A percentile compares a stretch with the other conserved stretches of the same genome.
Evolutionary conservation across 2,888 invertebrate species (phyloP).

Genomic region (Nephrotoma guestfalica): DNA sequence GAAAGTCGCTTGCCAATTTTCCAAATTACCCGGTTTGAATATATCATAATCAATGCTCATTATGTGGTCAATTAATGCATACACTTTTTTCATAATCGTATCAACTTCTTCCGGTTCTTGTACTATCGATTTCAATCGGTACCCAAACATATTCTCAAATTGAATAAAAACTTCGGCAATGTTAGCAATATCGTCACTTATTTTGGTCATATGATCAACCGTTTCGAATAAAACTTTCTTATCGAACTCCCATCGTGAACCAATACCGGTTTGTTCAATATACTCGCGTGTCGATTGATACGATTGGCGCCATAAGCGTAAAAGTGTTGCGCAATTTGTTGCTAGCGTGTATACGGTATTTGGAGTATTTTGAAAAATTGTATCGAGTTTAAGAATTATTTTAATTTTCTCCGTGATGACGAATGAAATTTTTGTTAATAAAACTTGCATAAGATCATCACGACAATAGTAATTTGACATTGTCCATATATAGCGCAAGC

Average conservation of each 20-base stretch:
- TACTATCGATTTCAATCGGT: conserved; percentile 73
- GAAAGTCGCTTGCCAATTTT: conserved; percentile 78
- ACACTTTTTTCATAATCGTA: conserved; percentile 66
- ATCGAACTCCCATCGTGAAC: conserved; percentile 86
- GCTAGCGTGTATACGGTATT: conserved; percentile 25
- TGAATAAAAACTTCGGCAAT: conserved; percentile 69
- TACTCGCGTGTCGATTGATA: conserved; percentile 66
- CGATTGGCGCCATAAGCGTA: conserved; percentile 36
- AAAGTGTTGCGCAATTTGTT: conserved; percentile 27
- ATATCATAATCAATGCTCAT: conserved; percentile 70
- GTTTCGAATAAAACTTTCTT: conserved; percentile 62
- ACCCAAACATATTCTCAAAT: conserved; percentile 80
- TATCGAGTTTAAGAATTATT: conserved; percentile 50
- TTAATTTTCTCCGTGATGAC: conserved; percentile 65
- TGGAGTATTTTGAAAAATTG: conserved; percentile 53
- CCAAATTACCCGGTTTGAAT: conserved; percentile 59
- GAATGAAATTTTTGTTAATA: conserved; percentile 72
- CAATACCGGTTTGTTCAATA: conserved; percentile 75
- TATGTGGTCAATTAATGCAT: conserved; percentile 58
- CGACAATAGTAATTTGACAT: conserved; percentile 71
- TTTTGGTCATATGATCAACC: conserved; percentile 71
- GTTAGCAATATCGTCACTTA: conserved; percentile 64
- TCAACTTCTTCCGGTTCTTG: conserved; percentile 79
- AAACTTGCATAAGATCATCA: conserved; percentile 73
- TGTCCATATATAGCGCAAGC: conserved; percentile 82